phyloP scores from a whole-genome alignment of 2,113 vertebrate genomes.

The Cinclus cinclus region DNA sequence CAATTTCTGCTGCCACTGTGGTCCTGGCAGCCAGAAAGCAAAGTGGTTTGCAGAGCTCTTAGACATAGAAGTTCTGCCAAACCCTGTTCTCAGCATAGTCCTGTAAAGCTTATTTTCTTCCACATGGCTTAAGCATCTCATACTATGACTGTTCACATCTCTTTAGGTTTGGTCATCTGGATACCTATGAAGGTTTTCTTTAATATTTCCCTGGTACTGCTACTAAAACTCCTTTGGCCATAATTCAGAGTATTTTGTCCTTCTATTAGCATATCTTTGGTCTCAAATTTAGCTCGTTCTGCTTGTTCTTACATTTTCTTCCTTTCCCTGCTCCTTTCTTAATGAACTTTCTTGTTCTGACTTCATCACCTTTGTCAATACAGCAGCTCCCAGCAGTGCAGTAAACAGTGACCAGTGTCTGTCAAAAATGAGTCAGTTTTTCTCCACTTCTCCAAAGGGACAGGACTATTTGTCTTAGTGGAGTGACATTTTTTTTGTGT shows the following conservation, averaged over 20 bases:
- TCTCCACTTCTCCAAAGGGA: background rate
- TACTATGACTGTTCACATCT: background rate
- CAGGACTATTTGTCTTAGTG: background rate
- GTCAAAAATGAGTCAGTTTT: background rate
- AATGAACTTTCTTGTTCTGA: background rate
- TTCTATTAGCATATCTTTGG: too few species aligned
- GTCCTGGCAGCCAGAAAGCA: background rate
- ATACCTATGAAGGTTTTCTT: background rate
- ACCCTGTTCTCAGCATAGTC: background rate
- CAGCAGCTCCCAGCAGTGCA: background rate
- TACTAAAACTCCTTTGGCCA: background rate
- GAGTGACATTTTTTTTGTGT: background rate
- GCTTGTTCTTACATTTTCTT: background rate
- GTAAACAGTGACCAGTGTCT: background rate
- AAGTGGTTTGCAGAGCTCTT: background rate
- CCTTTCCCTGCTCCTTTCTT: background rate
- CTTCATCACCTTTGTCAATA: background rate
- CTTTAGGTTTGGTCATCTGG: background rate
- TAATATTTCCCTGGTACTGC: background rate
- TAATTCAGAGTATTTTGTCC: background rate
- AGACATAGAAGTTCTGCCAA: background rate
- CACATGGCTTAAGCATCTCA: background rate
- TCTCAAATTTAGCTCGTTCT: background rate
- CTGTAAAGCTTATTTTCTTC: background rate
- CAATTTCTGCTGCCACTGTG: background rate